Evolutionary conservation across 64 coral and sea anemone genomes (phyloP).

Genomic region (Porites australiensis): DNA sequence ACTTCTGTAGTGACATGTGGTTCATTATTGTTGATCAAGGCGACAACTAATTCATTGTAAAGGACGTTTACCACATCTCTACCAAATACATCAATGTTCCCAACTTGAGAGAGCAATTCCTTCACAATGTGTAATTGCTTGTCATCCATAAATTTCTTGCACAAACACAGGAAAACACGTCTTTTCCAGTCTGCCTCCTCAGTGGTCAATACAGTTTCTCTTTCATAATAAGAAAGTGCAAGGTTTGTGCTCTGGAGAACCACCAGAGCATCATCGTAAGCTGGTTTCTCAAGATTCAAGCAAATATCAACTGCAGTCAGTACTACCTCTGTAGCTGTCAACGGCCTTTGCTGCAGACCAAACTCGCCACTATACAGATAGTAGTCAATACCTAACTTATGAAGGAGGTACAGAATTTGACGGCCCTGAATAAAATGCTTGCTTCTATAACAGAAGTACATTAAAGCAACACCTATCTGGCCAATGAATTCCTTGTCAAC

Average conservation of each 20-base stretch:
- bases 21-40: conserved; percentile 16
- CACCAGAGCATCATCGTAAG: conserved; percentile 44
- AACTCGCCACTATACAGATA: conserved; percentile 52
- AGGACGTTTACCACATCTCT: conserved; percentile 22
- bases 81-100: conserved; percentile 56
- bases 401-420: conserved; percentile 46
- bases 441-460: conserved; percentile 29
- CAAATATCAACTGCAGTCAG: conserved; percentile 71
- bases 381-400: conserved; percentile 64
- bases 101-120: conserved; percentile 50
- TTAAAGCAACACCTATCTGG: conserved; percentile 69
- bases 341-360: background rate
- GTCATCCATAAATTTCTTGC: conserved; percentile 15
- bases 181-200: conserved; percentile 55
- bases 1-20: conserved; percentile 34
- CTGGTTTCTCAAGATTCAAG: conserved; percentile 30
- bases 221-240: conserved; percentile 8
- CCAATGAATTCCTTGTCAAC: conserved; percentile 58
- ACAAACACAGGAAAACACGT: conserved; percentile 11
- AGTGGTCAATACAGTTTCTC: background rate
- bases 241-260: conserved; percentile 64
- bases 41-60: conserved; percentile 49
- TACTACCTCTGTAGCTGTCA: conserved; percentile 23
- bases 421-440: conserved; percentile 47
- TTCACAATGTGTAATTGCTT: conserved; percentile 24